phyloP scores from a whole-genome alignment of 2,113 vertebrate genomes.

The Cyrtonyx montezumae region DNA sequence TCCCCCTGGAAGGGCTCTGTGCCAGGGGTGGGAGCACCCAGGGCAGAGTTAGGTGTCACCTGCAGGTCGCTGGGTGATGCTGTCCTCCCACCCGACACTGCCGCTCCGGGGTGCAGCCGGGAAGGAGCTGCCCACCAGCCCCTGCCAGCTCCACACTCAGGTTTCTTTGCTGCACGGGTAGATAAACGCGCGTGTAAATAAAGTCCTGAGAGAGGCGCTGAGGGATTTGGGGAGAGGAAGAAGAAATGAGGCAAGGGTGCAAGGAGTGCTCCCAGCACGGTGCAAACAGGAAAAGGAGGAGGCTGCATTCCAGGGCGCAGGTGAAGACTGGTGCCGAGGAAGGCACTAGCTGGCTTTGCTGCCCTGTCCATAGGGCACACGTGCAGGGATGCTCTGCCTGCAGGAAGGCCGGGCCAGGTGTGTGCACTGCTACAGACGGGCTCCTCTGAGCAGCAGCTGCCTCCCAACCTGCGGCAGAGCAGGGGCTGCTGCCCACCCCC shows the following conservation, averaged over 20 bases:
- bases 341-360: neutral
- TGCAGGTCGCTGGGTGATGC: conserved; percentile 19
- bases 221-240: neutral
- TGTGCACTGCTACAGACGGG: fast-evolving
- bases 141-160: neutral
- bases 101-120: neutral
- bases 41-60: neutral
- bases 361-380: too few relatives aligned
- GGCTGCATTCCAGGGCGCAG: fast-evolving
- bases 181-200: neutral
- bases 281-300: fast-evolving
- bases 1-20: neutral
- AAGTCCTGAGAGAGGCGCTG: neutral
- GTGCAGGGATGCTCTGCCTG: neutral
- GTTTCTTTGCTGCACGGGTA: neutral
- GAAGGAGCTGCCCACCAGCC: neutral
- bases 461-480: fast-evolving
- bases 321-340: fast-evolving
- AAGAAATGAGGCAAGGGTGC: neutral
- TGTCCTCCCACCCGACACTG: neutral
- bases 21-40: neutral
- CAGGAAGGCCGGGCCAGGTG: neutral
- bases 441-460: fast-evolving
- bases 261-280: neutral
- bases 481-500: too few relatives aligned